Evolutionary conservation across 2,888 invertebrate species (phyloP).

Genomic region (Venusia cambrica): DNA sequence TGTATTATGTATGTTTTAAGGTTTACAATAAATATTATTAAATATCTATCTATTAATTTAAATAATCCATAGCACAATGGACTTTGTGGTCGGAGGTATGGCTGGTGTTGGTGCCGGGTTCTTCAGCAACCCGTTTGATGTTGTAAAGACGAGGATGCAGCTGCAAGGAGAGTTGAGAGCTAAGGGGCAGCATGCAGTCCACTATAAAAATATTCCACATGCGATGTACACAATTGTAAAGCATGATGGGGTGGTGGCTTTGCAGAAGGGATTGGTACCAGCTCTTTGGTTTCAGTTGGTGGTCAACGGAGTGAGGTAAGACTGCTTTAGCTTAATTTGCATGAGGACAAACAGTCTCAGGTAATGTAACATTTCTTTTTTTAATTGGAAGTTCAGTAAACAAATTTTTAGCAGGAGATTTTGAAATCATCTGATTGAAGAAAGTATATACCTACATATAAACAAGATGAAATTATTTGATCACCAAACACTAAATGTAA

Average conservation of each 20-base stretch:
- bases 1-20: no score
- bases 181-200: slow-evolving; percentile 80
- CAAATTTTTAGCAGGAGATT: no score
- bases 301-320: slow-evolving; percentile 81
- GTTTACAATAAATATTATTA: no score
- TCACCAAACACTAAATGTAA: no score
- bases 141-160: slow-evolving; percentile 93
- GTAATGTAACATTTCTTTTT: no score
- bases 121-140: slow-evolving; percentile 94
- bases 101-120: slow-evolving; percentile 89
- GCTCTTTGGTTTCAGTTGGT: slow-evolving; percentile 90
- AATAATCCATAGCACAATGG: slow-evolving; percentile 67
- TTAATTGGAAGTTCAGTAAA: no score
- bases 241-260: slow-evolving; percentile 87
- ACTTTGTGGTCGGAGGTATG: slow-evolving; percentile 88
- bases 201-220: slow-evolving; percentile 89
- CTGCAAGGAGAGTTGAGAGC: slow-evolving; percentile 90
- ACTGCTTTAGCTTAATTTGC: no score
- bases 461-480: no score
- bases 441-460: no score
- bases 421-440: no score
- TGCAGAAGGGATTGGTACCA: slow-evolving; percentile 90
- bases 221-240: slow-evolving; percentile 87
- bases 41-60: no score
- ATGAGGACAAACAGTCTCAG: no score